Percentiles rank a stretch among this genome's conserved stretches.
phyloP scores from a whole-genome alignment of 2,888 invertebrate species.

The Mylabris sibirica region DNA sequence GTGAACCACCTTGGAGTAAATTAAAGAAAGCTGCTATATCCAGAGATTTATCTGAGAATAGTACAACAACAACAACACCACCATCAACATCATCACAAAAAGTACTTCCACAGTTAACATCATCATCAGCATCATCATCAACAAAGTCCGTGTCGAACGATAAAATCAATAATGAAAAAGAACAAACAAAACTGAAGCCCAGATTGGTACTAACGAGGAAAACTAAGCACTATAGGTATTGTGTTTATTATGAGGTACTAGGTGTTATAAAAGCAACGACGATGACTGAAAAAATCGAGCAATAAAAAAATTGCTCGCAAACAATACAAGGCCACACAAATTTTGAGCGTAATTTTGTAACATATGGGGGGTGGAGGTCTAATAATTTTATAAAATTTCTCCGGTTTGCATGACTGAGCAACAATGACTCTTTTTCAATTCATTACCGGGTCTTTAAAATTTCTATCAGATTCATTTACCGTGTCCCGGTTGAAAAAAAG shows the following conservation, averaged over 20 bases:
- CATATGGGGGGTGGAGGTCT: too few species aligned
- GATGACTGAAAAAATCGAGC: too few species aligned
- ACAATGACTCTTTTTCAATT: too few species aligned
- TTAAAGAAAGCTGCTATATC: constrained; percentile 77
- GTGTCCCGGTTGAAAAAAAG: too few species aligned
- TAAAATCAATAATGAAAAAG: constrained; percentile 13
- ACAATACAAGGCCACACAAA: too few species aligned
- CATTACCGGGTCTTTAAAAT: too few species aligned
- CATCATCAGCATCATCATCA: constrained; percentile 1
- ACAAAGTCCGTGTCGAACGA: neutral
- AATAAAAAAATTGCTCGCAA: too few species aligned
- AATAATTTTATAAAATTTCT: too few species aligned
- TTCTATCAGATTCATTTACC: too few species aligned
- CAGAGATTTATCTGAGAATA: constrained; percentile 57
- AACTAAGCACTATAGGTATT: constrained; percentile 71
- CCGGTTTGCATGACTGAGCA: too few species aligned
- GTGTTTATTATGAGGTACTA: neutral
- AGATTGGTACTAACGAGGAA: constrained; percentile 52
- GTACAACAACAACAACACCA: constrained; percentile 27
- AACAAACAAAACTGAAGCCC: constrained; percentile 47
- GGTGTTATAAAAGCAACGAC: too few species aligned
- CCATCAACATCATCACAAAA: constrained; percentile 12
- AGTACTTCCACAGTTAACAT: constrained; percentile 8
- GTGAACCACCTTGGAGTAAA: constrained; percentile 74
- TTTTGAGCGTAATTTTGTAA: too few species aligned